Conservation (phyloP, 2,113 vertebrate genomes). For the Anarrhichthys ocellatus region DNA sequence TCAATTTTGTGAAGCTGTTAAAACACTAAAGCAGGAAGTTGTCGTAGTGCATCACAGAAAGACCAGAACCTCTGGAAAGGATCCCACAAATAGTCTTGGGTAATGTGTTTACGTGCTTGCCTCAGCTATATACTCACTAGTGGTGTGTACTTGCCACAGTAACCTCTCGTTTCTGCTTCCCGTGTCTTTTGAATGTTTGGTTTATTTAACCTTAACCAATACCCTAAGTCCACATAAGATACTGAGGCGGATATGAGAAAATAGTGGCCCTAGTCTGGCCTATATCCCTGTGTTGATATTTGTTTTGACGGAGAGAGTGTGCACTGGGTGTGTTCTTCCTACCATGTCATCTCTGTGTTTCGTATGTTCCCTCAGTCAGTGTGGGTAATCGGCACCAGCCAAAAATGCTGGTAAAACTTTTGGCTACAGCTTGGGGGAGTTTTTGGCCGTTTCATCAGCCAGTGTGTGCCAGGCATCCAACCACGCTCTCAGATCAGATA, state of each 20-base stretch:
- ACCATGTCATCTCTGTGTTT: conserved; percentile 42
- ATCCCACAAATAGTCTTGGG: neutral
- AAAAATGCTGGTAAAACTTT: conserved; percentile 44
- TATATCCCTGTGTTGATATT: conserved; percentile 69
- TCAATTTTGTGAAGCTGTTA: neutral
- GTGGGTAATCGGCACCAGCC: conserved; percentile 41
- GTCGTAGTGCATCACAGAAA: neutral
- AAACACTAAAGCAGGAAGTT: neutral
- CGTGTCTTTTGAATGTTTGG: conserved; percentile 32
- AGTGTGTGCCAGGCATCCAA: conserved; percentile 46
- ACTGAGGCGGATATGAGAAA: conserved; percentile 66
- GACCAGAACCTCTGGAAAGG: neutral
- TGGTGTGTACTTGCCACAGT: neutral
- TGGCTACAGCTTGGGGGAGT: conserved; percentile 43
- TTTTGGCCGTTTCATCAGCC: conserved; percentile 41
- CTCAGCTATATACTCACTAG: neutral
- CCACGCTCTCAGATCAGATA: conserved; percentile 44
- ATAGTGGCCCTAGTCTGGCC: conserved; percentile 51
- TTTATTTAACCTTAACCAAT: conserved; percentile 59
- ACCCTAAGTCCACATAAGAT: conserved; percentile 41
- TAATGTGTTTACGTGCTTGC: conserved; percentile 3
- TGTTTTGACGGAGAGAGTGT: conserved; percentile 67
- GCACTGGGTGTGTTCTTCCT: conserved; percentile 59
- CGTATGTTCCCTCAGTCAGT: conserved; percentile 28
- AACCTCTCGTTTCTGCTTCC: conserved; percentile 22